Evolutionary conservation across 2,888 invertebrate species (phyloP).

Genomic region (Acutogordius australiensis): DNA sequence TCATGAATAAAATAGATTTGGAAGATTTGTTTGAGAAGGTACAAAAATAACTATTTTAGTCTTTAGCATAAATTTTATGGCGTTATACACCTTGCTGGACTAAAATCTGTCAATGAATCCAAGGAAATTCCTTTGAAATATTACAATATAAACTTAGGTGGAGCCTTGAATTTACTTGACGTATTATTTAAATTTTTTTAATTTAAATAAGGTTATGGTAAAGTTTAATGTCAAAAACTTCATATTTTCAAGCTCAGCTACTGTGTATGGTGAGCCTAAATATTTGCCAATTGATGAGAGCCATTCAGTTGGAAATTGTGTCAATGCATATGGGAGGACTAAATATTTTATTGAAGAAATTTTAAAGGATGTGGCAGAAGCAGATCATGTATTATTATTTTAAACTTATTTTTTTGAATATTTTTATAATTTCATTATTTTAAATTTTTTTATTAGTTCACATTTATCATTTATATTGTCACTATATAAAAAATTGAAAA

Average conservation of each 20-base stretch:
- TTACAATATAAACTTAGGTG: slow-evolving; percentile 70
- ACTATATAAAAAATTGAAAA: too few relatives aligned
- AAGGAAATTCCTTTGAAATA: slow-evolving; percentile 64
- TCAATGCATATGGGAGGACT: slow-evolving; percentile 75
- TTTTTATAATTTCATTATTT: too few relatives aligned
- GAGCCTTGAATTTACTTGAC: slow-evolving; percentile 63
- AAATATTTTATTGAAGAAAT: slow-evolving; percentile 87
- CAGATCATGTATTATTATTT: slow-evolving; percentile 40
- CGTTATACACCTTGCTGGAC: slow-evolving; percentile 82
- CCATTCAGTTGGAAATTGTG: slow-evolving; percentile 47
- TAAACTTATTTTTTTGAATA: too few relatives aligned
- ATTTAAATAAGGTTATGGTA: slow-evolving; percentile 40
- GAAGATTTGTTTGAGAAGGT: slow-evolving; percentile 42
- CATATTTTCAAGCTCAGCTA: slow-evolving; percentile 61
- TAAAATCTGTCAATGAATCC: slow-evolving; percentile 84
- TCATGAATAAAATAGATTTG: slow-evolving; percentile 36
- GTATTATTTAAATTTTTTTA: slow-evolving; percentile 28
- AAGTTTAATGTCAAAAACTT: slow-evolving; percentile 47
- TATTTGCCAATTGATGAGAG: slow-evolving; percentile 59
- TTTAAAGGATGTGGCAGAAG: slow-evolving; percentile 50
- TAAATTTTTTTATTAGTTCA: too few relatives aligned
- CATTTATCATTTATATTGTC: too few relatives aligned
- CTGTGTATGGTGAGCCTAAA: slow-evolving; percentile 69
- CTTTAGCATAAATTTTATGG: neutral
- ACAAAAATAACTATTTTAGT: too few relatives aligned